Percentiles rank a stretch among this genome's conserved stretches.
Conservation (phyloP, 2,797 vertebrate species). For the Pangasius larnaudii region DNA sequence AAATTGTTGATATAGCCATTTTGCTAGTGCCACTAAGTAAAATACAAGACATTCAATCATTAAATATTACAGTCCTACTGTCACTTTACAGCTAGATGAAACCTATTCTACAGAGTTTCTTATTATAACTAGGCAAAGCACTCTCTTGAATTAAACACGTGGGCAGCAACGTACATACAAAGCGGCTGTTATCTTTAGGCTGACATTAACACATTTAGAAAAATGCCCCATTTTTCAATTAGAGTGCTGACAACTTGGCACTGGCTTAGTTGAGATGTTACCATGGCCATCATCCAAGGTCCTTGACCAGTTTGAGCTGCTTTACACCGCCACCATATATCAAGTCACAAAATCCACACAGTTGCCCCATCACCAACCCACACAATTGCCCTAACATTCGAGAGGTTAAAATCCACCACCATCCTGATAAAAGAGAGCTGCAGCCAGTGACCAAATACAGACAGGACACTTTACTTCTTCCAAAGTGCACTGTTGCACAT, state of each 20-base stretch:
- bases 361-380: conserved; percentile 27
- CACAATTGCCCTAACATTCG: conserved; percentile 18
- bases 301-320: conserved; percentile 7
- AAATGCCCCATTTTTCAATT: not conserved
- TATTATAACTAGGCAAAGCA: not conserved
- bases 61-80: not conserved
- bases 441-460: conserved; percentile 57
- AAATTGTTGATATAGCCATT: not conserved
- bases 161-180: not conserved
- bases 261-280: not conserved
- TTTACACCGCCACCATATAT: conserved; percentile 3
- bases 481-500: conserved; percentile 44
- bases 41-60: not conserved
- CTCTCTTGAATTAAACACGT: not conserved
- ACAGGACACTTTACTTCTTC: conserved; percentile 45
- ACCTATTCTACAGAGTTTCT: not conserved
- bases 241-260: conserved; percentile 6
- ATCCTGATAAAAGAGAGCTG: conserved; percentile 34
- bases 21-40: not conserved
- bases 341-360: conserved; percentile 38
- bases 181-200: not conserved
- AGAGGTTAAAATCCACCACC: conserved; percentile 45
- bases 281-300: not conserved
- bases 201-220: not conserved
- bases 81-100: not conserved